Base-by-base conservation (phyloP, 2,888 invertebrate genomes). In the Sepiola atlantica region DNA sequence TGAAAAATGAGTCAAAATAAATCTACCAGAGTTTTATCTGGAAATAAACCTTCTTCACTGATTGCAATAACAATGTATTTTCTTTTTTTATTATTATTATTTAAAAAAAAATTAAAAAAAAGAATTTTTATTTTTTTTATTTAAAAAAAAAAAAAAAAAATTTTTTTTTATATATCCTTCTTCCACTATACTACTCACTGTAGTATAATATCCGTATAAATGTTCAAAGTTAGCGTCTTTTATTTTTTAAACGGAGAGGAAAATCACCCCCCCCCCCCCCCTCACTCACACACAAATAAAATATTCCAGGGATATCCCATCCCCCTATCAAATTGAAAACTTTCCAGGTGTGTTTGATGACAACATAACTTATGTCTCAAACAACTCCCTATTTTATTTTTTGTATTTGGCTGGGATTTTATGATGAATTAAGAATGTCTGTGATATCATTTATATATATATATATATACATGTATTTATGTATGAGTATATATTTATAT, bases 1-100 rank as follows among this genome's bases (percentile, higher is more conserved):
- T n/a, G n/a, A 77, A 77, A 77, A 77, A 77, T 77, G 77, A 77
- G n/a, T 77, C n/a, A 77, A 77, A n/a, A 77, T 77, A n/a, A n/a
- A n/a, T 77, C n/a, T 77, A n/a, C 77, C 77, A 77, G 77, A 77
- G 77, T 77, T 77, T 77, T 77, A 77, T 77, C 77, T 77, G 77
- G 77, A 77, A 77, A 77, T n/a, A 77, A 45, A n/a, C 77, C 77
- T 77, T 77, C 77, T 77, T 77, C 77, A 77, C 77, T 77, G n/a
- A 32, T 77, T 77, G 77, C 77, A 77, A 77, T 77, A n/a, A 24
- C 10, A 24, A 61, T 61, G 24, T 61, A 10, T 24, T 61, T 24
- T 61, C 6, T 28, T 28, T 77, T 77, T 77, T 77, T n/a, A n/a
- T n/a, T n/a, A n/a, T n/a, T n/a, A n/a, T n/a, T n/a, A n/a, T n/a